Base-by-base conservation (phyloP, 2,113 vertebrate species). In the Leptobrachium leishanense region DNA sequence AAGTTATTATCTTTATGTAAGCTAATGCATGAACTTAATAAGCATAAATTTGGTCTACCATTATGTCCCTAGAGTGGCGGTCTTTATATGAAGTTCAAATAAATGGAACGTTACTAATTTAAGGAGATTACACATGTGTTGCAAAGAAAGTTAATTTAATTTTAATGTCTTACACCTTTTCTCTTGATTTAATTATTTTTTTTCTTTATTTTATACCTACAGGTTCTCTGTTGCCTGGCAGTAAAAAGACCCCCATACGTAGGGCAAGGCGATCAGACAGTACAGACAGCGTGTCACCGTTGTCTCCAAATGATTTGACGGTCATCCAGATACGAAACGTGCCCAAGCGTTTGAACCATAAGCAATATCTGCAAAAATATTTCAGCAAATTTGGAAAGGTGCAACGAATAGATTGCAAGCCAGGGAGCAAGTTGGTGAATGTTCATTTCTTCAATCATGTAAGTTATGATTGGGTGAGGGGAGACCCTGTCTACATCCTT, bases 391-490 rank as follows among this genome's bases (percentile, higher is more conserved):
- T 95, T 0, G 96, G 93, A 0, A 94, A 92, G 84, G 90, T 99
- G 44, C 84, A 87, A 0, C 93, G 87, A 13, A 4, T 97, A 72
- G 88, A 85, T 74, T 97, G 92, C 46, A 89, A 89, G 3, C 90
- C 91, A 2, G 86, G 70, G 11, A 96, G 94, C 77, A 95, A 94
- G 66, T 82, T 88, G 65, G 96, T 94, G 0, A 79, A 93, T 10
- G 84, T 99, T 1, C 88, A 96, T 82, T 99, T 98, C 13, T 85
- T 89, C 11, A 94, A 98, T 83, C 94, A 97, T 0, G 97, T 99
- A 82, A 96, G 96, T 92, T 10, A 8, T 11, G 2, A 6, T n/a
- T 46, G 68, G 43, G 20, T 31, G 20, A 31, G 20, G 20, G 20
- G 20, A 31, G 20, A 31, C 20, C 20, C 20, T 31, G 20, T 31